Evolutionary conservation across 2,113 vertebrate genomes (phyloP).

Genomic region (Nesoenas mayeri): DNA sequence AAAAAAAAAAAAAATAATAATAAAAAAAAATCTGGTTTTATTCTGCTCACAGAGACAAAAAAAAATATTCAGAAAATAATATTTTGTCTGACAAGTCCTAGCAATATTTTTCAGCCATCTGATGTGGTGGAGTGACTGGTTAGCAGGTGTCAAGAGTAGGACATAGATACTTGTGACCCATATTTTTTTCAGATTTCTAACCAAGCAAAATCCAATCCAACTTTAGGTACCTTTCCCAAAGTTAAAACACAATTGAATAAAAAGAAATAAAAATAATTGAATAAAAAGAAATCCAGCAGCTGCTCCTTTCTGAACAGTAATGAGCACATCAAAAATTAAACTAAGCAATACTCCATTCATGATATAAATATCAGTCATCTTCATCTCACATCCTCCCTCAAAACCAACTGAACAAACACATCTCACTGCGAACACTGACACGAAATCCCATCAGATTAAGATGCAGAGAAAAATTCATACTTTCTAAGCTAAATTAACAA

Average conservation of each 20-base stretch:
- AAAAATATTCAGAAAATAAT: neutral
- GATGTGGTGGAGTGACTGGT: neutral
- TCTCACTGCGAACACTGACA: neutral
- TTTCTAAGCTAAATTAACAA: neutral
- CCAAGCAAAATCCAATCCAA: neutral
- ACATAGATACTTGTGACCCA: neutral
- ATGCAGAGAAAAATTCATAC: neutral
- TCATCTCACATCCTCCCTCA: neutral
- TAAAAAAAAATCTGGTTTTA: neutral
- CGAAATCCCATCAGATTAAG: neutral
- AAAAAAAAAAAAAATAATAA: neutral
- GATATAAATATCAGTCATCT: neutral
- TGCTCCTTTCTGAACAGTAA: neutral
- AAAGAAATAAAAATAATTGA: neutral
- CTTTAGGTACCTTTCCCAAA: neutral
- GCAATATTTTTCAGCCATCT: neutral
- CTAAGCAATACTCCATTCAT: constrained; percentile 9
- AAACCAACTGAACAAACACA: neutral
- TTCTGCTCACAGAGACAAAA: neutral
- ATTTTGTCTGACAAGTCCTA: neutral
- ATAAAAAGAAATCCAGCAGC: constrained; percentile 3
- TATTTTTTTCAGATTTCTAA: neutral
- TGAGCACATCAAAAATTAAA: constrained; percentile 48
- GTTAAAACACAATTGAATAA: neutral
- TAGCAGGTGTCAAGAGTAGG: neutral